Evolutionary conservation across 1,140 invertebrate species (phyloP).

Genomic region (Pogonomyrmex californicus): DNA sequence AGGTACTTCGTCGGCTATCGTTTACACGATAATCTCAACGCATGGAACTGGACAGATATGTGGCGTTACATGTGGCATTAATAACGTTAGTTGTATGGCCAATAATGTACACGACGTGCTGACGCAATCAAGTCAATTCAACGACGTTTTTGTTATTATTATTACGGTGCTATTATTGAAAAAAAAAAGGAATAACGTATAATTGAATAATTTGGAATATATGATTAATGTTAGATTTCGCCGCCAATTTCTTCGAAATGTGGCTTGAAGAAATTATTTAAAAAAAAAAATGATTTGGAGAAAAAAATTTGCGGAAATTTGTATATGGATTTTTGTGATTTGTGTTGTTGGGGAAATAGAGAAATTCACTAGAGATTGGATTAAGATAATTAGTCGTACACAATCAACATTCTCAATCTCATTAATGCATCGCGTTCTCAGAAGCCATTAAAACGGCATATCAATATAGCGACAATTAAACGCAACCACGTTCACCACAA

Average conservation of each 20-base stretch:
- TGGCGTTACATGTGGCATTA: slow-evolving; percentile 65
- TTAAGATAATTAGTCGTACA: slow-evolving; percentile 37
- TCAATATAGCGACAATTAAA: slow-evolving; percentile 55
- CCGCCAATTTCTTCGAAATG: too few species aligned
- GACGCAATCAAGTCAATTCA: slow-evolving; percentile 22
- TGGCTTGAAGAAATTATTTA: too few species aligned
- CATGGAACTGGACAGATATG: slow-evolving; percentile 72
- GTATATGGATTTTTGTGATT: neutral
- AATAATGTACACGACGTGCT: slow-evolving; percentile 51
- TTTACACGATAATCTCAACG: slow-evolving; percentile 70
- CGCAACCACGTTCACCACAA: slow-evolving; percentile 13
- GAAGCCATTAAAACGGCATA: slow-evolving; percentile 44
- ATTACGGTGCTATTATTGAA: neutral
- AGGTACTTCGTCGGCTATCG: slow-evolving; percentile 70
- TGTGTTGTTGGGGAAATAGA: neutral
- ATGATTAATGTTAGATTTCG: neutral
- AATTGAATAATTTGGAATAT: neutral
- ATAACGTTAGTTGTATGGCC: slow-evolving; percentile 65
- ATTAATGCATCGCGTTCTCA: slow-evolving; percentile 49
- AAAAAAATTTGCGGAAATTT: neutral
- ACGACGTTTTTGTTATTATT: neutral
- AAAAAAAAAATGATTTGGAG: neutral
- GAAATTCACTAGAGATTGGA: slow-evolving; percentile 1
- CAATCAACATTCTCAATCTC: slow-evolving; percentile 13
- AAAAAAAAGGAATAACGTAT: too few species aligned